Percentiles rank a stretch among this genome's conserved stretches.
Evolutionary conservation across 2,113 vertebrate genomes (phyloP).

Genomic region (Atrichornis clamosus): DNA sequence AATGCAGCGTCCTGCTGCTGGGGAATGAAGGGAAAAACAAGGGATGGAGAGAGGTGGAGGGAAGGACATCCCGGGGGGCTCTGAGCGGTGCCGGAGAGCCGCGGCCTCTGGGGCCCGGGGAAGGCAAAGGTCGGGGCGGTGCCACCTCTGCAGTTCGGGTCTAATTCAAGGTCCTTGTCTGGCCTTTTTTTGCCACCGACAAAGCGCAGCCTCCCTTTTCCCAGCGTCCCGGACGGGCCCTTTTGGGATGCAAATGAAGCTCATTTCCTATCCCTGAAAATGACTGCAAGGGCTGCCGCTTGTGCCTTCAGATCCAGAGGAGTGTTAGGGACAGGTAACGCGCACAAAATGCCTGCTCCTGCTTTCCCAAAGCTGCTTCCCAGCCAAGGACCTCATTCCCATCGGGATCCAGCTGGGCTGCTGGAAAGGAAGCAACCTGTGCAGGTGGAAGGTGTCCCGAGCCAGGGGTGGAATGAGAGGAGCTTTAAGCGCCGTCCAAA

Average conservation of each 20-base stretch:
- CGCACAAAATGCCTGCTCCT: neutral
- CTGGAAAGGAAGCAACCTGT: neutral
- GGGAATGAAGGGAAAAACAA: neutral
- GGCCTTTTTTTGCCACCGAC: neutral
- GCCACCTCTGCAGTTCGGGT: neutral
- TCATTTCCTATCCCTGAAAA: neutral
- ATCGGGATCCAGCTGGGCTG: neutral
- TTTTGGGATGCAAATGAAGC: neutral
- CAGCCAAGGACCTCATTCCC: neutral
- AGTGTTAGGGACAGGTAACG: neutral
- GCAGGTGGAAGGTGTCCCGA: neutral
- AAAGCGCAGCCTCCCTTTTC: rapidly evolving
- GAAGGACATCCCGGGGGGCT: neutral
- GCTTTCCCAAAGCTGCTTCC: neutral
- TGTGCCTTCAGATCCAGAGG: neutral
- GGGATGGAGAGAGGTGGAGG: neutral
- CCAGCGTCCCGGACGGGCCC: rapidly evolving
- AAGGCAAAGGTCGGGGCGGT: rapidly evolving
- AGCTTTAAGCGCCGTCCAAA: neutral
- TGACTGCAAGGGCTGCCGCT: neutral
- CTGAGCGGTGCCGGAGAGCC: neutral
- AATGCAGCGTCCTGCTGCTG: neutral
- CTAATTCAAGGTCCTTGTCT: neutral
- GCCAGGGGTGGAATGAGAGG: neutral
- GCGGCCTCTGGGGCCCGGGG: rapidly evolving